Base-by-base conservation (phyloP, 2,797 vertebrate species). In the Fundulus diaphanus region DNA sequence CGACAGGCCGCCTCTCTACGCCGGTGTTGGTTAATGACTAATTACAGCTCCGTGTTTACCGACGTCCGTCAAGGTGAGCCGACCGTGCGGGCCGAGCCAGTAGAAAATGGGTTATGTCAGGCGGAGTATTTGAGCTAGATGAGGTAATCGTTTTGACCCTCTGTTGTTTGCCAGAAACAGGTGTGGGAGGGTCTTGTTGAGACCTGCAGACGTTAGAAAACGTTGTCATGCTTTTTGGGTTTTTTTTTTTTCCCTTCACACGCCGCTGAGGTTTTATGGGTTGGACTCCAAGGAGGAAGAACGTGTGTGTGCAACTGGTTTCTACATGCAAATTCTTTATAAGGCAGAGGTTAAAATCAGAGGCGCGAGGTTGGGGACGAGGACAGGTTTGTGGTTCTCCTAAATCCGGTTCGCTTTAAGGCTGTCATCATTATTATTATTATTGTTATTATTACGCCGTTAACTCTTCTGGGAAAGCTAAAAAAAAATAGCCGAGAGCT, bases 21-120 rank as follows among this genome's bases (percentile, higher is more conserved):
- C 70, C 44, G 5, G 44, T 40, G 72, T 85, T 84, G 57, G 90
- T 92, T 92, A 94, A 93, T 93, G 87, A 92, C 92, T 93, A 87
- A 93, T 92, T 88, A 54, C 78, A 49, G 73, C 77, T 44, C 70
- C 82, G 80, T 90, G 85, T 89, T 87, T 90, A 79, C 79, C 76
- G 42, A 85, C 73, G 88, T 85, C 82, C 82, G 87, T 81, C 83
- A 71, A 91, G 91, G 91, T 88, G 83, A 89, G 90, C 73, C 71
- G 87, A 82, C 42, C 46, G 68, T 85, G 65, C 80, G 48, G 68
- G 76, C 70, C 78, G 87, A 79, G 46, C 72, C 57, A 56, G 80
- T 90, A 86, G 86, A 92, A 92, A 90, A 85, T 78, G 82, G 77
- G n/a, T 81, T 70, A 63, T 77, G 78, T 85, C 74, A 71, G 80